Conservation (phyloP, 1,140 invertebrate species). For the Drosophila sucinea region DNA sequence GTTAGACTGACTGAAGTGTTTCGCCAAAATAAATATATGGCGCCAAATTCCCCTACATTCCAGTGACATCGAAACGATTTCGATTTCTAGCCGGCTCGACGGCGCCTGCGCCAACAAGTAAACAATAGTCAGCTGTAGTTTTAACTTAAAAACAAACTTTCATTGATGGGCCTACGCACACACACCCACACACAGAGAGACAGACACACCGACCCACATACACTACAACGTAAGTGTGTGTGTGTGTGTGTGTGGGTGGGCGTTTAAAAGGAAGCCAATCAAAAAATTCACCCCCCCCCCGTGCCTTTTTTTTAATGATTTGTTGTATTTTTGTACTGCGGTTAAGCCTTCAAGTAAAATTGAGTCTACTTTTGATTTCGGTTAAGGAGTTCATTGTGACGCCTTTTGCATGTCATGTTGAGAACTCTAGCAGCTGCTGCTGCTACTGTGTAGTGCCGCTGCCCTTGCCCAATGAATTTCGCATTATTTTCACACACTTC, state of each 20-base stretch:
- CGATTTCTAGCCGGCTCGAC: constrained; percentile 56
- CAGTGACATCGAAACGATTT: constrained; percentile 43
- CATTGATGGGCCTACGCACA: constrained; percentile 47
- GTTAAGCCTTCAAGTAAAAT: constrained; percentile 15
- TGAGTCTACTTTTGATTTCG: constrained; percentile 18
- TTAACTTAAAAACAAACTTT: constrained; percentile 24
- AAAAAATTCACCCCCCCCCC: neutral
- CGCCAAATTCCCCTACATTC: constrained; percentile 53
- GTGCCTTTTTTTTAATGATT: constrained; percentile 27
- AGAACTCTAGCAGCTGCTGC: constrained; percentile 44
- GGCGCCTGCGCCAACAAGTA: constrained; percentile 57
- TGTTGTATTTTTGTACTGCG: constrained; percentile 19
- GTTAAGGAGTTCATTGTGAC: constrained; percentile 46
- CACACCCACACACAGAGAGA: neutral
- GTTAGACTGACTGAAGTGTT: constrained; percentile 56
- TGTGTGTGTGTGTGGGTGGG: constrained; percentile 2
- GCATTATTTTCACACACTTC: constrained; percentile 28
- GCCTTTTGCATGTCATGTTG: constrained; percentile 66
- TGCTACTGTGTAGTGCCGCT: neutral
- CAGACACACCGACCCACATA: neutral
- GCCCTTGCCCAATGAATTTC: constrained; percentile 30
- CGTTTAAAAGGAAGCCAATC: neutral
- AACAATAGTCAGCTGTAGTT: constrained; percentile 64
- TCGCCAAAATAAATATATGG: constrained; percentile 28
- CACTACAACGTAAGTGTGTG: neutral